These are phyloP conservation scores for Scartelaos histophorus DNA, from an alignment of 2,113 vertebrate genomes.

Conservation along the genomic window DNA sequence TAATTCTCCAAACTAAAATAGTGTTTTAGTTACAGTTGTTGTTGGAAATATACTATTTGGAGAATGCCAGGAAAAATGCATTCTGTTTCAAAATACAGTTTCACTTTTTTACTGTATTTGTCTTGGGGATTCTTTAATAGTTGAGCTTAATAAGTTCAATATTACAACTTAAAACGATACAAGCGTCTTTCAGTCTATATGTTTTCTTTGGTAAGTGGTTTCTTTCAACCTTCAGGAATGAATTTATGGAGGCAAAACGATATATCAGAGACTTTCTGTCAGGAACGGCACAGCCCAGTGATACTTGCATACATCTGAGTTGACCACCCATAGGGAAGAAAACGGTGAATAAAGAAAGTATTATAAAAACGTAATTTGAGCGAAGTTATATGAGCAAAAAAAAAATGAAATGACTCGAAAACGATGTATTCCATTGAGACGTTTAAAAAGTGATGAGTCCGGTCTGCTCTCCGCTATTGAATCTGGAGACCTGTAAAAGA, in stretches of 20 bases:
- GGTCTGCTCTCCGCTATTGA: constrained; percentile 10
- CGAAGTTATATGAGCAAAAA: background rate
- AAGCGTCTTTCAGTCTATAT: background rate
- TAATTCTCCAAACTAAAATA: background rate
- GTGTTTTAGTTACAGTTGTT: background rate
- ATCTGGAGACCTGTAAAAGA: constrained; percentile 17
- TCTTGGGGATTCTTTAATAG: background rate
- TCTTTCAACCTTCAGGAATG: background rate
- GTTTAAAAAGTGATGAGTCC: constrained; percentile 25
- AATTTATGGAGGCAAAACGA: background rate
- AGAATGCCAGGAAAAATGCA: background rate
- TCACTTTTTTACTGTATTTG: background rate
- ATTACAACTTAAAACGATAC: background rate
- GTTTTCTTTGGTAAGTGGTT: background rate
- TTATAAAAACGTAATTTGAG: background rate
- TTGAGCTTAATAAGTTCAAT: background rate
- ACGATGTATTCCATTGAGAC: background rate
- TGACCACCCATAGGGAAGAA: background rate
- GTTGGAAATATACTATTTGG: background rate
- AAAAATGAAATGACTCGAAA: background rate
- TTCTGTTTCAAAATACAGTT: background rate
- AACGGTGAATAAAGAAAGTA: background rate
- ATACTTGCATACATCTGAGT: background rate
- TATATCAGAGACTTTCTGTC: background rate
- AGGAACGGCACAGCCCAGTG: background rate